Evolutionary conservation across 2,113 vertebrate genomes (phyloP), one percentile per base, ranked within the genome.

Genomic region (Siniperca knerii): DNA sequence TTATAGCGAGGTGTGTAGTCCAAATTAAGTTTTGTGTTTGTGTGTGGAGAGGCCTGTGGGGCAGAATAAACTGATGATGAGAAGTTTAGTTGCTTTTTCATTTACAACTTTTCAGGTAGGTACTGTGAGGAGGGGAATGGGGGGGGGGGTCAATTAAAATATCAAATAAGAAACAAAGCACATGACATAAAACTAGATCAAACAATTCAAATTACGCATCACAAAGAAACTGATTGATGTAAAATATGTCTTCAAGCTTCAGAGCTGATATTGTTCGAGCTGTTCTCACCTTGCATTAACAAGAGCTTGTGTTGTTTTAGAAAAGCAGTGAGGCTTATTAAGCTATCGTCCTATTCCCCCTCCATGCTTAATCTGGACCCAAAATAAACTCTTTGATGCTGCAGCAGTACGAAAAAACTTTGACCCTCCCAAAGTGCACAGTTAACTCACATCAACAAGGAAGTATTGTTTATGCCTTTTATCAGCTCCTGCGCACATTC

Each of bases 311-410:
- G 44, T 55, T 2, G 44, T 73, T 33, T 29, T 10, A 21, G 9
- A 60, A 29, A 72, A 57, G 58, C 69, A 62, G 48, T 15, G 10
- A 62, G 29, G 44, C 68, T 64, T 52, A 66, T 77, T 67, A 44
- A 74, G 21, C 11, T 35, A 40, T 79, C n/a, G 21, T 72, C 66
- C 73, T 75, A 58, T 68, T 75, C 71, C 52, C 65, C 60, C 40
- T 62, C 60, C n/a, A 0, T 15, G 60, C 77, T 83, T 79, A 61
- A 79, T 87, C 72, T 60, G 50, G 82, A 89, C 60, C 44, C 52
- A 85, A 81, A 92, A 92, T 73, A 84, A 80, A 87, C 86, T 76
- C 76, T 90, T 89, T 90, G 84, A 90, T 88, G 77, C 66, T 67
- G 65, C 79, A 50, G 57, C 18, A 5, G 42, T 3, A 4, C 37